A percentile compares a stretch with the other conserved stretches of the same genome.
phyloP scores from a whole-genome alignment of 2,797 vertebrate genomes.

The Bradypodion ventrale region DNA sequence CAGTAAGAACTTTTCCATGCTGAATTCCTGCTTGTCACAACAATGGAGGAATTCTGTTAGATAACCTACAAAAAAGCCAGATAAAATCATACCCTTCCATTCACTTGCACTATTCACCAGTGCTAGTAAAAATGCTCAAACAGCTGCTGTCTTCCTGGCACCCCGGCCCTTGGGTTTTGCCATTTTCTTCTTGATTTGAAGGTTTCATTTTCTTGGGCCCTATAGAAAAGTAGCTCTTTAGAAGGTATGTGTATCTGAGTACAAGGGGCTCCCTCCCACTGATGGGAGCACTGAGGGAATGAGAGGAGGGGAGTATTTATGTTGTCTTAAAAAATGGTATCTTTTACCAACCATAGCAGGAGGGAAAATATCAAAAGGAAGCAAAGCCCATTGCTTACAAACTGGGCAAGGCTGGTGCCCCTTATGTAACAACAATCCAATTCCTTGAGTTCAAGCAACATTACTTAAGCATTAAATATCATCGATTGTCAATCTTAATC shows the following conservation, averaged over 20 bases:
- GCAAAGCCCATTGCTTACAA: accelerated
- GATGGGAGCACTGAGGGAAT: neutral
- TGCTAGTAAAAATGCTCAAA: no score
- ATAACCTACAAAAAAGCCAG: neutral
- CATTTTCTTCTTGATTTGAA: neutral
- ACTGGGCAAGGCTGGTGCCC: neutral
- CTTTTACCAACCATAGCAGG: neutral
- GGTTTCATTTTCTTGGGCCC: neutral
- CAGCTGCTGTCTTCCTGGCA: no score
- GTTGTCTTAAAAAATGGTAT: neutral
- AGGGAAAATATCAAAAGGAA: accelerated
- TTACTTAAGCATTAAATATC: accelerated
- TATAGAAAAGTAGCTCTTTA: neutral
- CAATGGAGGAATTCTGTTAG: neutral
- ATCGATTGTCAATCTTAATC: constrained; percentile 2
- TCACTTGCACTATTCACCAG: no score
- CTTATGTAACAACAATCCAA: neutral
- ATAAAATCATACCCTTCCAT: no score
- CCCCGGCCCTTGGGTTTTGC: neutral
- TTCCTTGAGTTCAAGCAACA: neutral
- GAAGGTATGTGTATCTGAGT: neutral
- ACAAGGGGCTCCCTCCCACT: neutral
- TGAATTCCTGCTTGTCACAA: neutral
- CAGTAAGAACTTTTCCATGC: neutral
- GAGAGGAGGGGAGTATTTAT: neutral